Conservation (phyloP, 2,888 invertebrate species). For the Andrena minutula region DNA sequence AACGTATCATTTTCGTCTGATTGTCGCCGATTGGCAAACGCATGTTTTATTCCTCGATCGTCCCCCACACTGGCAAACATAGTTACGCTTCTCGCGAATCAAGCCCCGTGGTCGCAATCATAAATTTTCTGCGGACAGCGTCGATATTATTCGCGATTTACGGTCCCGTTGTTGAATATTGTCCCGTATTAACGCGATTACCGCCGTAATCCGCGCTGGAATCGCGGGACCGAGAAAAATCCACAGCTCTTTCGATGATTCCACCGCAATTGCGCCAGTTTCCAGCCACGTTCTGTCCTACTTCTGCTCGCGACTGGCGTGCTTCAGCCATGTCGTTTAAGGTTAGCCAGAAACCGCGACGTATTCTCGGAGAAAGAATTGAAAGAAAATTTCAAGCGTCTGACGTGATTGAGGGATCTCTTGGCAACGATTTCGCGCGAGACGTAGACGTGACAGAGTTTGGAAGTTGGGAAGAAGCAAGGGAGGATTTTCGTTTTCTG, state of each 20-base stretch:
- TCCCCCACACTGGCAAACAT: conserved; percentile 33
- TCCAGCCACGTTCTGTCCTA: background rate
- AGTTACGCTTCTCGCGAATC: conserved; percentile 32
- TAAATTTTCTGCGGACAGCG: conserved; percentile 34
- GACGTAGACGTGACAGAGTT: background rate
- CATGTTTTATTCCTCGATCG: conserved; percentile 41
- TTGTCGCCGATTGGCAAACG: conserved; percentile 31
- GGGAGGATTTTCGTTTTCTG: background rate
- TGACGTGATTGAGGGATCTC: background rate
- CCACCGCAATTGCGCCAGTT: background rate
- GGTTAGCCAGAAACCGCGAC: conserved; percentile 1
- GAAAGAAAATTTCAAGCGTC: background rate
- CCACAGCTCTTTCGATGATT: background rate
- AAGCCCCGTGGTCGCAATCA: background rate
- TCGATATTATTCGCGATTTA: conserved; percentile 46
- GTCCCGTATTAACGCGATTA: conserved; percentile 44
- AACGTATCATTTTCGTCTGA: conserved; percentile 35
- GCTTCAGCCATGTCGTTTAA: background rate
- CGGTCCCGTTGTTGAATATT: conserved; percentile 40
- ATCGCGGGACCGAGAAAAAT: background rate
- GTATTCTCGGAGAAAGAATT: background rate
- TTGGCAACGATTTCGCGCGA: background rate
- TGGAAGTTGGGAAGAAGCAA: background rate
- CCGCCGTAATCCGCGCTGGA: background rate
- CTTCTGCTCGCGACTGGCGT: background rate